A percentile compares a stretch with the other conserved stretches of the same genome.
Evolutionary conservation across 2,113 vertebrate species (phyloP).

Genomic region (Noctilio leporinus): DNA sequence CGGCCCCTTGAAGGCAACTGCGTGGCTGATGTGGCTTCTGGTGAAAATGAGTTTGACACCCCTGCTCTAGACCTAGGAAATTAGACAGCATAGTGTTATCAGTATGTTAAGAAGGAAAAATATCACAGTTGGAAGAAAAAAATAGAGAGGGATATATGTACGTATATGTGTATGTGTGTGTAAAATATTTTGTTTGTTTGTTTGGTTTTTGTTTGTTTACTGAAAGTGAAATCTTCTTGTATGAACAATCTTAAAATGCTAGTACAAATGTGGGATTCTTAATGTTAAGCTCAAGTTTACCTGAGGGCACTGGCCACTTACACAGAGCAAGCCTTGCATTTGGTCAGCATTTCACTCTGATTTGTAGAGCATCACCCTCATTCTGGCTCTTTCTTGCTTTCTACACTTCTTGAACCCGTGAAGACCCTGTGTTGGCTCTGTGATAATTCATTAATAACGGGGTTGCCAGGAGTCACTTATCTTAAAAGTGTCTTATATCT

Average conservation of each 20-base stretch:
- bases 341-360: neutral
- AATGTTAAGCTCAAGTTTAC: neutral
- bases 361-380: neutral
- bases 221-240: neutral
- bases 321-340: neutral
- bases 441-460: neutral
- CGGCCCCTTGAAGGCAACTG: no score
- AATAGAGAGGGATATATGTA: neutral
- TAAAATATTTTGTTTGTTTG: neutral
- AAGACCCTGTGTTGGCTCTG: neutral
- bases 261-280: neutral
- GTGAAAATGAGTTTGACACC: no score
- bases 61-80: neutral
- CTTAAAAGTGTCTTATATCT: neutral
- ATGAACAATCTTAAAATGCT: neutral
- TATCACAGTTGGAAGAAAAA: neutral
- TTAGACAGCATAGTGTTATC: neutral
- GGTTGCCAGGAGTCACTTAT: neutral
- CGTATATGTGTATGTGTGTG: neutral
- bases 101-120: neutral
- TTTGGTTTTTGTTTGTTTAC: neutral
- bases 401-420: neutral
- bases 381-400: neutral
- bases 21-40: no score
- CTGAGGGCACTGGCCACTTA: neutral